Evolutionary conservation across 2,888 invertebrate species (phyloP), one percentile per base, ranked within the genome.

Genomic region (Netelia melanura): DNA sequence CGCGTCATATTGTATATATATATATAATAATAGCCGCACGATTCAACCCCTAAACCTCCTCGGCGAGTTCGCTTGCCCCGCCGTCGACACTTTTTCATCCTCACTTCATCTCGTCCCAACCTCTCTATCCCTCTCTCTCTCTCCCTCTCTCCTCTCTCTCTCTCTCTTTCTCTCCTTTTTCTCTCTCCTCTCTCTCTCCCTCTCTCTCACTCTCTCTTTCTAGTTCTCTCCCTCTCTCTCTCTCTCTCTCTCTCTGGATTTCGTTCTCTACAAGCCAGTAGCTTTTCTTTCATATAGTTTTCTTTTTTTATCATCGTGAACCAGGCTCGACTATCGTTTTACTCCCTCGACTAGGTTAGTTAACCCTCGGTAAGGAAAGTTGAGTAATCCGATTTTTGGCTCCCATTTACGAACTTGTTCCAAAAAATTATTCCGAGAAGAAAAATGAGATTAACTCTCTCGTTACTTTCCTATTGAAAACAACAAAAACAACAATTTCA

Each of bases 1-100:
- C 82, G 81, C 85, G 77, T 77, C 75, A 61, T 70, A 65, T 80
- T 64, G 1, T 64, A 14, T 74, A 61, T 30, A 11, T 48, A 48
- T 67, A 14, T 48, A 44, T 78, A n/a, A 65, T 67, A 65, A 76
- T 77, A 72, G 77, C 61, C 70, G 21, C 43, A 65, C 56, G 52
- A 68, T 83, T 62, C 72, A 52, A 65, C 72, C 79, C 30, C 76
- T 72, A 76, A 79, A 64, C 54, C 76, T 74, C 56, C 58, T 58
- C 43, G 23, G 58, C 56, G 38, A 43, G 58, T 23, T 52, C 67
- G 71, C 72, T 76, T 74, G 44, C 74, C 80, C 71, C 65, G 64
- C 38, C 80, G 44, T 77, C 62, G 65, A 65, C 67, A 62, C 62
- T 74, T 78, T 86, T 81, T 83, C 67, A 78, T 81, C 76, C 62